These are phyloP conservation scores for Thamnophis elegans DNA, from an alignment of 2,797 vertebrate species.

Conservation along the genomic window DNA sequence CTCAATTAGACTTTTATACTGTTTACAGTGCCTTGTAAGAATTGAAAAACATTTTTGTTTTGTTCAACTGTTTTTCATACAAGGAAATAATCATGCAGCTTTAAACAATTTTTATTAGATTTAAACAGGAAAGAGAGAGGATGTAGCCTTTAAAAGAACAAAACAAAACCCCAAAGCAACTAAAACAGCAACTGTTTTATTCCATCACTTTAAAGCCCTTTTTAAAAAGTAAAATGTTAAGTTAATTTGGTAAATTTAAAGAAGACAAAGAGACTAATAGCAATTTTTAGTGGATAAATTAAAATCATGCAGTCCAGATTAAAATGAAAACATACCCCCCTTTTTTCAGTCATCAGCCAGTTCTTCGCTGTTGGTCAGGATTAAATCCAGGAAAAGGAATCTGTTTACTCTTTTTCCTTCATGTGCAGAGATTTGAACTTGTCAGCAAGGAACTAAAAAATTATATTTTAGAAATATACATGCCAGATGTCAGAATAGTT, in stretches of 20 bases:
- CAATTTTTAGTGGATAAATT: constrained; percentile 61
- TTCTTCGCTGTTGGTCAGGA: background rate
- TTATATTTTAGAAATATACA: background rate
- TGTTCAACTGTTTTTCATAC: constrained; percentile 65
- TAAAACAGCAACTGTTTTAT: background rate
- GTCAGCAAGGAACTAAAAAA: background rate
- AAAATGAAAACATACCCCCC: constrained; percentile 51
- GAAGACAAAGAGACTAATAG: constrained; percentile 23
- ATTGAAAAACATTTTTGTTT: constrained; percentile 54
- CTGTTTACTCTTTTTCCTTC: background rate
- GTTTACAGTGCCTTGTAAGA: constrained; percentile 61
- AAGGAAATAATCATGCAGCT: constrained; percentile 56
- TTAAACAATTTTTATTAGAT: constrained; percentile 62
- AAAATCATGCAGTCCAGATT: constrained; percentile 58
- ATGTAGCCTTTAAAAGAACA: background rate
- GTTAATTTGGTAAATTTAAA: constrained; percentile 37
- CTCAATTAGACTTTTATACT: constrained; percentile 53
- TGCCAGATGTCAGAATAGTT: background rate
- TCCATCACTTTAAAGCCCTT: constrained; percentile 4
- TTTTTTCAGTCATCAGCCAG: constrained; percentile 59
- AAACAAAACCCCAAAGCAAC: background rate
- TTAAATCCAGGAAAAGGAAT: background rate
- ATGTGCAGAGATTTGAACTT: background rate
- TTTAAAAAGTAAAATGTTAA: constrained; percentile 37
- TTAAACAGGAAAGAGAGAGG: constrained; percentile 49